Conservation (phyloP, 1,140 invertebrate genomes). For the Scaptomyza graminum region DNA sequence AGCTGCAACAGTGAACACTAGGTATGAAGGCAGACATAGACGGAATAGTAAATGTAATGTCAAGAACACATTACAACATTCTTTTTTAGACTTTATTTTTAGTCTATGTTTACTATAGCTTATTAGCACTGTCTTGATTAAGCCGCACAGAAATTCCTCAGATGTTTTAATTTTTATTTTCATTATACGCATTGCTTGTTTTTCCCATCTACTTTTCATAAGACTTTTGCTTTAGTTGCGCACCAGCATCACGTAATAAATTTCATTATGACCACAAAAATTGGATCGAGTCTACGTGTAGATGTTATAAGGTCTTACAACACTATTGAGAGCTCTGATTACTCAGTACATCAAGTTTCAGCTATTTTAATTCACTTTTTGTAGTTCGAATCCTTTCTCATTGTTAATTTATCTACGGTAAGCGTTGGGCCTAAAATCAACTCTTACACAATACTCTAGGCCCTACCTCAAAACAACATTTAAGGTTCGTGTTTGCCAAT, state of each 20-base stretch:
- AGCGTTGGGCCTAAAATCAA: slow-evolving; percentile 29
- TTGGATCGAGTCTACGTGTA: slow-evolving; percentile 27
- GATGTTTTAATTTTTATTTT: slow-evolving; percentile 47
- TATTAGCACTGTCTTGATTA: slow-evolving; percentile 20
- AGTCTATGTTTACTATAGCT: background rate
- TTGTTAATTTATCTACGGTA: background rate
- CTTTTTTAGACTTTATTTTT: background rate
- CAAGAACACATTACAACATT: background rate
- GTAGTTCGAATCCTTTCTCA: background rate
- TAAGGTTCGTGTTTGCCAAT: slow-evolving; percentile 60
- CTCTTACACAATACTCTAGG: slow-evolving; percentile 63
- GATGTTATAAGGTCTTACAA: slow-evolving; percentile 23
- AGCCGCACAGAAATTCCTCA: slow-evolving; percentile 40
- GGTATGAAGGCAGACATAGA: background rate
- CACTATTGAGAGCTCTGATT: slow-evolving; percentile 18
- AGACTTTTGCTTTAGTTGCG: slow-evolving; percentile 34
- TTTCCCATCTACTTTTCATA: slow-evolving; percentile 54
- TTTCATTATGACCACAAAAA: slow-evolving; percentile 58
- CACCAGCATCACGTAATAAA: slow-evolving; percentile 67
- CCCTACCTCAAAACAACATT: slow-evolving; percentile 8
- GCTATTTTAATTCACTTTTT: slow-evolving; percentile 2
- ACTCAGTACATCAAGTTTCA: background rate
- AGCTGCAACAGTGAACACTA: slow-evolving; percentile 33
- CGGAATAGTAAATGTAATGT: background rate
- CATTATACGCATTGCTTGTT: slow-evolving; percentile 32